These are phyloP conservation scores for Holothuria scabra DNA, from an alignment of 53 echinoderm and acorn worm genomes.

Conservation along the genomic window DNA sequence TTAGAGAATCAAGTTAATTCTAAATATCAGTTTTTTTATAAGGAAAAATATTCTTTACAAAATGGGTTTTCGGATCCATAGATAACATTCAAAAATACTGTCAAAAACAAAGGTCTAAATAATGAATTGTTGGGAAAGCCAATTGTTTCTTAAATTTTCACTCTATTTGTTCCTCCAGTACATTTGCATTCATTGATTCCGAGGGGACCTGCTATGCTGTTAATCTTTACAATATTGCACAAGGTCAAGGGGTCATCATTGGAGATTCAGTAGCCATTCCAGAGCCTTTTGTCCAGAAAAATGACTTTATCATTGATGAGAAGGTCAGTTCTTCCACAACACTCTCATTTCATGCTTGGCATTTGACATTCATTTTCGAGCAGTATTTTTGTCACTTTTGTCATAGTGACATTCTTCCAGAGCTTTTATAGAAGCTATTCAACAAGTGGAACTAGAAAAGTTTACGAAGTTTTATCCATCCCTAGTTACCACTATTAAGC, in stretches of 20 bases:
- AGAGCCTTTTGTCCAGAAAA: slow-evolving; percentile 70
- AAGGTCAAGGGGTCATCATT: slow-evolving; percentile 98
- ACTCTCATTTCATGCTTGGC: too few relatives aligned
- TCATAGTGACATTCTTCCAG: too few relatives aligned
- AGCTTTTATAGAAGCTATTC: too few relatives aligned
- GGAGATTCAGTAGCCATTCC: slow-evolving; percentile 98
- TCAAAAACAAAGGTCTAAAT: background rate
- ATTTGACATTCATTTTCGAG: too few relatives aligned
- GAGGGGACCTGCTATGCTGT: slow-evolving; percentile 89
- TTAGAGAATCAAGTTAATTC: too few relatives aligned
- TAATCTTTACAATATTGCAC: slow-evolving; percentile 96
- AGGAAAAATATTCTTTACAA: too few relatives aligned
- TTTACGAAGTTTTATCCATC: too few relatives aligned
- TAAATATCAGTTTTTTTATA: too few relatives aligned
- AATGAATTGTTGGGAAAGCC: background rate
- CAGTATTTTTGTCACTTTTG: too few relatives aligned
- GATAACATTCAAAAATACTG: background rate
- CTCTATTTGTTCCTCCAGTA: slow-evolving; percentile 49
- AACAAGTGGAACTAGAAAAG: too few relatives aligned
- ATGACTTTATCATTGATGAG: slow-evolving; percentile 70
- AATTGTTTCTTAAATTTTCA: background rate
- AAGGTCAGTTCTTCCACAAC: slow-evolving; percentile 57
- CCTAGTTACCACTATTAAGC: too few relatives aligned
- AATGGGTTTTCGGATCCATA: background rate
- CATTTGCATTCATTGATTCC: slow-evolving; percentile 93